Conservation (phyloP, 2,797 vertebrate genomes). For the Bradypodion ventrale region DNA sequence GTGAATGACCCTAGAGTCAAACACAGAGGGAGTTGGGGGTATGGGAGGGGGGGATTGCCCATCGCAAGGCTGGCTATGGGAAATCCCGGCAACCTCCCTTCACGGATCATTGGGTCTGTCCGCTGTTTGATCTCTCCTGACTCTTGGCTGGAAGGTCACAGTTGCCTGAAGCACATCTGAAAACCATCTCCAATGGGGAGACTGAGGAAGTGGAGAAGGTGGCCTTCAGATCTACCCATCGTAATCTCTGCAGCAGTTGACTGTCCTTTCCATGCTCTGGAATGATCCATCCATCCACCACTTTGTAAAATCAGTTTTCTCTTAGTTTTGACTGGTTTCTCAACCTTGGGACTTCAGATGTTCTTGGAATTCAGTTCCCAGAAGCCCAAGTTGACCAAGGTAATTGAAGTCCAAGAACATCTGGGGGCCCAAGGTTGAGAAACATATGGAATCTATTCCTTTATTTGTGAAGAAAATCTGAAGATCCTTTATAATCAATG, state of each 20-base stretch:
- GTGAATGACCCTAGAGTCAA: background rate
- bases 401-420: too few relatives aligned
- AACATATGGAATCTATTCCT: background rate
- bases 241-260: background rate
- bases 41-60: too few relatives aligned
- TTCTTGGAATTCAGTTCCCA: too few relatives aligned
- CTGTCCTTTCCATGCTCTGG: background rate
- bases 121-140: conserved; percentile 2
- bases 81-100: background rate
- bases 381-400: too few relatives aligned
- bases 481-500: background rate
- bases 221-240: background rate
- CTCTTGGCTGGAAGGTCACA: background rate
- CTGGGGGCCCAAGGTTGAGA: too few relatives aligned
- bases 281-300: background rate
- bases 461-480: background rate
- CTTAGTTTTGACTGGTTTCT: background rate
- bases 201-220: background rate
- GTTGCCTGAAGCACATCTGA: conserved; percentile 5
- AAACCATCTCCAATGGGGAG: background rate
- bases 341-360: too few relatives aligned
- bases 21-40: background rate
- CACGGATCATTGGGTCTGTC: conserved; percentile 27
- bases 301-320: background rate
- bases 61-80: too few relatives aligned